phyloP scores from a whole-genome alignment of 2,797 vertebrate species.

The Mormyrus proboscirostris region DNA sequence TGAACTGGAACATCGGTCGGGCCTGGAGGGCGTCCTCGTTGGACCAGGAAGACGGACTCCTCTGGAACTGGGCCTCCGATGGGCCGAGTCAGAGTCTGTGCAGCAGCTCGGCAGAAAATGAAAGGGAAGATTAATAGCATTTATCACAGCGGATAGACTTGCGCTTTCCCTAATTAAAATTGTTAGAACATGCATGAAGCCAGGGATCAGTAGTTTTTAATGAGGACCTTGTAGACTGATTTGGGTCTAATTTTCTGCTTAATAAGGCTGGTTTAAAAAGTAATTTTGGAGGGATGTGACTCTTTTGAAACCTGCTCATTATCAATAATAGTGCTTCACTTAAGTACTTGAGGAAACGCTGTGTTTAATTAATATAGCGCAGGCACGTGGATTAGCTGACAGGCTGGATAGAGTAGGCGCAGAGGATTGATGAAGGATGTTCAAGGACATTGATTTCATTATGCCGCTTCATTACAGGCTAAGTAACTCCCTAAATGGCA shows the following conservation, averaged over 20 bases:
- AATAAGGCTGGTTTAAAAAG: slow-evolving; percentile 89
- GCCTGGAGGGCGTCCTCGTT: slow-evolving; percentile 20
- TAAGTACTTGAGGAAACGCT: slow-evolving; percentile 77
- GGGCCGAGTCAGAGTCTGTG: slow-evolving; percentile 42
- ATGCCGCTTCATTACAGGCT: slow-evolving; percentile 73
- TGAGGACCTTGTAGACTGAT: slow-evolving; percentile 88
- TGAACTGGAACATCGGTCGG: slow-evolving; percentile 1
- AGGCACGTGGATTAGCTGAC: slow-evolving; percentile 74
- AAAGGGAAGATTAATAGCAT: slow-evolving; percentile 89
- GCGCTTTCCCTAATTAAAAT: slow-evolving; percentile 80
- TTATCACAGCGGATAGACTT: slow-evolving; percentile 73
- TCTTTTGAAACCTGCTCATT: slow-evolving; percentile 84
- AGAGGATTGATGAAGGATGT: slow-evolving; percentile 82
- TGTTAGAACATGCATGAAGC: slow-evolving; percentile 75
- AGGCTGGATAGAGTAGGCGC: slow-evolving; percentile 59
- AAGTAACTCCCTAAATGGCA: slow-evolving; percentile 73
- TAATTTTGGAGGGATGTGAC: slow-evolving; percentile 80
- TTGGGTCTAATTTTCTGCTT: slow-evolving; percentile 93
- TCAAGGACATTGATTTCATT: slow-evolving; percentile 88
- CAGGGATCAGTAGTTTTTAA: slow-evolving; percentile 90
- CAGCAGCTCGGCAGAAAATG: slow-evolving; percentile 64
- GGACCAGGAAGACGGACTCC: slow-evolving; percentile 22
- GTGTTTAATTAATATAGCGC: slow-evolving; percentile 82
- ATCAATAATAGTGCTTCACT: slow-evolving; percentile 78
- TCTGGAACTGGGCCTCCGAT: slow-evolving; percentile 37